These are phyloP conservation scores for Phainopepla nitens DNA, from an alignment of 2,113 vertebrate species.

Conservation along the genomic window DNA sequence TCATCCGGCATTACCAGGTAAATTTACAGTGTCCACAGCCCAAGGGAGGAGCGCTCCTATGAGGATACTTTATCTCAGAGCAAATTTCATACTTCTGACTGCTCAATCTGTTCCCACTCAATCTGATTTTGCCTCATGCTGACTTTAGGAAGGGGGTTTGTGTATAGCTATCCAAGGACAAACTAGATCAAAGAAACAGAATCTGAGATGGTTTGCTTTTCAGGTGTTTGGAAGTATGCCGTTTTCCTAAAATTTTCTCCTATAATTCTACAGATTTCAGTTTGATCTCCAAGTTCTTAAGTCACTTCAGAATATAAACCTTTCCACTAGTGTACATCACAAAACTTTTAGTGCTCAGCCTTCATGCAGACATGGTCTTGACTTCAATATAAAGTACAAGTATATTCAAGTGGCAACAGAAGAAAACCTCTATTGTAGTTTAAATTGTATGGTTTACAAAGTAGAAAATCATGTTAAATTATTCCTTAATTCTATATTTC, in stretches of 20 bases:
- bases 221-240: background rate
- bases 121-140: background rate
- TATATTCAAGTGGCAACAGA: background rate
- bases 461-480: background rate
- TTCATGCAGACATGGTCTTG: background rate
- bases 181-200: background rate
- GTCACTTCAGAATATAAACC: background rate
- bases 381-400: background rate
- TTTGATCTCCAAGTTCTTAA: background rate
- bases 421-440: background rate
- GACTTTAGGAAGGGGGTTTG: background rate
- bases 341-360: background rate
- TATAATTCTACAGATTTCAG: background rate
- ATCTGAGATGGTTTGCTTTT: background rate
- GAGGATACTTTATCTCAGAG: background rate
- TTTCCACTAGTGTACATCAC: background rate
- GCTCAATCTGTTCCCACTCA: background rate
- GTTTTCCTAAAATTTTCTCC: background rate
- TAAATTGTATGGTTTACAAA: background rate
- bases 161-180: background rate
- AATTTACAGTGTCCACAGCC: background rate
- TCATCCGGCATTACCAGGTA: background rate
- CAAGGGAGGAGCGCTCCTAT: background rate
- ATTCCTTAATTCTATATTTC: background rate
- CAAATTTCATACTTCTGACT: background rate